Conservation (phyloP, 1,140 invertebrate genomes). For the Drosophila seguyi region DNA sequence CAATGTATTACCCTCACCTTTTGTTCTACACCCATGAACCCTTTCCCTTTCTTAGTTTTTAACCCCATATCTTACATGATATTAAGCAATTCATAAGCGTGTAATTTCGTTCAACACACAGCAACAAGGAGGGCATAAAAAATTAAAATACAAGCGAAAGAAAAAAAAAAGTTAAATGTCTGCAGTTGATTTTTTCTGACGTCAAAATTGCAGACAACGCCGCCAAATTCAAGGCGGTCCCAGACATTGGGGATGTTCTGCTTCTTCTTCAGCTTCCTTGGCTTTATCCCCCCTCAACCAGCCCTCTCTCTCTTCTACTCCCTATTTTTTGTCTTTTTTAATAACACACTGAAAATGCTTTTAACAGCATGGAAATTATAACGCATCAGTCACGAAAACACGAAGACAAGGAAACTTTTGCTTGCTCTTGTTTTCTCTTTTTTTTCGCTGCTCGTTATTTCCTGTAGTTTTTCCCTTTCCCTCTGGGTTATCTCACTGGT, state of each 20-base stretch:
- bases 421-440: background rate
- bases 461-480: background rate
- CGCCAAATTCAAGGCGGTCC: slow-evolving; percentile 64
- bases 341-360: slow-evolving; percentile 74
- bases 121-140: slow-evolving; percentile 1
- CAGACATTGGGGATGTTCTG: slow-evolving; percentile 40
- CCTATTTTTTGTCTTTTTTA: slow-evolving; percentile 40
- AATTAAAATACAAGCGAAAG: slow-evolving; percentile 5
- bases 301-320: no score
- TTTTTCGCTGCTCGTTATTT: slow-evolving; percentile 4
- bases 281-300: background rate
- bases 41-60: slow-evolving; percentile 1
- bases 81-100: slow-evolving; percentile 77
- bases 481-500: slow-evolving; percentile 21
- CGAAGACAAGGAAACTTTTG: slow-evolving; percentile 32
- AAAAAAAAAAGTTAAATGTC: slow-evolving; percentile 56
- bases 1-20: background rate
- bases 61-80: slow-evolving; percentile 53
- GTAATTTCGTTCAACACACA: slow-evolving; percentile 73
- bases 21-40: background rate
- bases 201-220: slow-evolving; percentile 70
- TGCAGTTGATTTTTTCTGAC: slow-evolving; percentile 79
- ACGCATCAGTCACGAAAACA: slow-evolving; percentile 81
- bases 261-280: slow-evolving; percentile 30
- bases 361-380: slow-evolving; percentile 82